A percentile compares a stretch with the other conserved stretches of the same genome.
phyloP scores from a whole-genome alignment of 2,888 invertebrate genomes.

The Xestoiulus laeticollis region DNA sequence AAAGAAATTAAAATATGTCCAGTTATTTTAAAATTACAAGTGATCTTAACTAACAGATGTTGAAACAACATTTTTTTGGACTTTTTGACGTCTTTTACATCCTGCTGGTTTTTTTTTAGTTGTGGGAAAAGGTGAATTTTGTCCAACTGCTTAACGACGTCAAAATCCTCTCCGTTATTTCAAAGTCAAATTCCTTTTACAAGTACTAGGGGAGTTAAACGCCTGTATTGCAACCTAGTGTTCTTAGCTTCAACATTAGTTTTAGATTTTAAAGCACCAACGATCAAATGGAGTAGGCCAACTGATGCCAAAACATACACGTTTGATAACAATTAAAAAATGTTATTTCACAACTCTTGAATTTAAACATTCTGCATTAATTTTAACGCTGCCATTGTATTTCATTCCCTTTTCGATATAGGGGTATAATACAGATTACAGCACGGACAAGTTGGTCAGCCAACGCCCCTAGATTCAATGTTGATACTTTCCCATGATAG shows the following conservation, averaged over 20 bases:
- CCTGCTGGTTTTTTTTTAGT: too few relatives aligned
- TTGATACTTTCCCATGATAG: slow-evolving; percentile 35
- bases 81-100: too few relatives aligned
- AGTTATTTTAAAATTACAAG: too few relatives aligned
- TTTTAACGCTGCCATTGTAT: neutral
- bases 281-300: neutral
- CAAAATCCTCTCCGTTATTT: neutral
- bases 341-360: neutral
- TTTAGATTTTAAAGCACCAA: neutral
- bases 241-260: neutral
- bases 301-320: neutral
- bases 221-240: neutral
- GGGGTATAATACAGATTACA: neutral
- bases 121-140: too few relatives aligned
- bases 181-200: neutral
- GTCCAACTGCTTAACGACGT: too few relatives aligned
- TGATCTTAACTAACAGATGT: too few relatives aligned
- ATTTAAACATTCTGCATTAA: neutral
- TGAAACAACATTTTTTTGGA: too few relatives aligned
- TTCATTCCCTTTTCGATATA: neutral
- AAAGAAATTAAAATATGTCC: too few relatives aligned
- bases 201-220: neutral
- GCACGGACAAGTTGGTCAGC: neutral
- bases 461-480: slow-evolving; percentile 17
- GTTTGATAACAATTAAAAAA: neutral